Evolutionary conservation across 2,888 invertebrate species (phyloP), one percentile per base, ranked within the genome.

Genomic region (Bombylius discolor): DNA sequence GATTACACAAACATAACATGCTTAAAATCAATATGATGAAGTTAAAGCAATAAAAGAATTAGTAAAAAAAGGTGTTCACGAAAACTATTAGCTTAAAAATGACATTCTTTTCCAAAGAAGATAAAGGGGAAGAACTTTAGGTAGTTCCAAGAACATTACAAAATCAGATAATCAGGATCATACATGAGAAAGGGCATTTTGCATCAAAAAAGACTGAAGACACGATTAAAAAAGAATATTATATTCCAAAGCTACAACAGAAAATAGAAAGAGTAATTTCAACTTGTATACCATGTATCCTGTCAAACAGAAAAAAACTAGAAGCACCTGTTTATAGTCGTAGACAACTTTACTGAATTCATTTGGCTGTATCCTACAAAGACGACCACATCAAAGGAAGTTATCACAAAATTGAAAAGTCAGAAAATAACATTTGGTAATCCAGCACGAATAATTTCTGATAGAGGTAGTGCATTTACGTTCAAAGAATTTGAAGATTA

Each of bases 401-500:
- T 64, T 0, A 5, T 71, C 13, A 34, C 61, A 1, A 68, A 66
- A 53, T 45, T 71, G 9, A 55, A 55, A 8, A 33, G 57, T 4
- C 67, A 66, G 23, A 64, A 66, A 47, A 58, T 60, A 36, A 60
- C 50, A n/a, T 71, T 70, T 62, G 71, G 70, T 12, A 67, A 66
- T 56, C 70, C 70, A 13, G 49, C 8, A 13, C 60, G 64, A 44
- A 64, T 70, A 4, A 64, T 71, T 4, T 63, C 66, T 0, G 68
- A 71, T 52, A 60, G 62, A 59, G 68, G 67, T 6, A 61, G 66
- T 5, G 69, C 71, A 5, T 72, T 71, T 56, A 70, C 67, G 0
- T 63, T 68, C 3, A 51, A 64, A 8, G 66, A 63, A 6, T 72
- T 71, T 53, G 12, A 62, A 57, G 57, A 65, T 0, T 70, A 68